Conservation (phyloP, 2,113 vertebrate genomes). For the Antigone vipio region DNA sequence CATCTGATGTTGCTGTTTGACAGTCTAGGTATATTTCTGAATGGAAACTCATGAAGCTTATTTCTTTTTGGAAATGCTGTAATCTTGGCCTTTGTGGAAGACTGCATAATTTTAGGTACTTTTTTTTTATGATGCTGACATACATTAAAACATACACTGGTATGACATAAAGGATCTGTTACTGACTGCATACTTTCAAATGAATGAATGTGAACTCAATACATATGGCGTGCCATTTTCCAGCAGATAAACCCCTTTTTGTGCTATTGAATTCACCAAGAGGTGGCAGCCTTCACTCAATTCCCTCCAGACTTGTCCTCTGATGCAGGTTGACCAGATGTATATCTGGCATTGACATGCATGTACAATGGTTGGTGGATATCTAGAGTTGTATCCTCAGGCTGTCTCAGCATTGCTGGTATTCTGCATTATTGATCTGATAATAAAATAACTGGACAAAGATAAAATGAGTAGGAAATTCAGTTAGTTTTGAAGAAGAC, state of each 20-base stretch:
- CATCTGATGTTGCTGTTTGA: neutral
- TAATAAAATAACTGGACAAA: neutral
- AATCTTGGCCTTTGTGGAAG: neutral
- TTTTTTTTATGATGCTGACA: accelerated
- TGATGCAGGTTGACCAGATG: neutral
- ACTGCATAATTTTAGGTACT: neutral
- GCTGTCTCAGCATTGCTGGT: neutral
- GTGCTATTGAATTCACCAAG: slow-evolving; percentile 8
- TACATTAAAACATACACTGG: neutral
- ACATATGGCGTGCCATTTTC: neutral
- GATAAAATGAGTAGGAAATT: neutral
- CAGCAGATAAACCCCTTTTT: neutral
- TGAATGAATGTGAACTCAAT: neutral
- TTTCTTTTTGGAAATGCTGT: neutral
- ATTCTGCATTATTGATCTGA: neutral
- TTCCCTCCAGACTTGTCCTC: neutral
- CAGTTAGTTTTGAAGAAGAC: neutral
- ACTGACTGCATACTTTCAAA: neutral
- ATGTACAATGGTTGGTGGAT: neutral
- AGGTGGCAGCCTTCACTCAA: slow-evolving; percentile 24
- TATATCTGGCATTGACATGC: neutral
- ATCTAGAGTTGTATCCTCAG: neutral
- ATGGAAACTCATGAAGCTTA: neutral
- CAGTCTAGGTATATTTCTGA: neutral
- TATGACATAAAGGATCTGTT: neutral